Evolutionary conservation across 92 coral and sea anemone genomes (phyloP).

Genomic region (Plumapathes pennacea): DNA sequence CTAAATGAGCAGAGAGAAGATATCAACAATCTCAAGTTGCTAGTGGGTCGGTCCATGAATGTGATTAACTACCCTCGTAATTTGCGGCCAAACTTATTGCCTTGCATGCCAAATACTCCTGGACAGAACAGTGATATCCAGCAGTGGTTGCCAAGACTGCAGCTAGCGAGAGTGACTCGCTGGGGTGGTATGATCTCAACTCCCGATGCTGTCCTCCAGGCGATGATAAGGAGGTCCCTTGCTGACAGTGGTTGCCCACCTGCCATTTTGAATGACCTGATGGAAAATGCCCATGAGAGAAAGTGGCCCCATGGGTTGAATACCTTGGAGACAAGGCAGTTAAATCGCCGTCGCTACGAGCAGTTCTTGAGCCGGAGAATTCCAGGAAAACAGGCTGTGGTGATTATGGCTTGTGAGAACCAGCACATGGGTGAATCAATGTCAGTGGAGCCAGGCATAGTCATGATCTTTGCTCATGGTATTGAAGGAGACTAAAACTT

Average conservation of each 20-base stretch:
- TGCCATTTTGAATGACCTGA: conserved; percentile 72
- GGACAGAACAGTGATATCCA: conserved; percentile 60
- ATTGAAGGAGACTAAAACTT: conserved; percentile 51
- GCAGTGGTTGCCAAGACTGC: conserved; percentile 67
- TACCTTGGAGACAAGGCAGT: conserved; percentile 89
- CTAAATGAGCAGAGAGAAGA: conserved; percentile 86
- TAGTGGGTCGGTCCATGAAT: conserved; percentile 84
- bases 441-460: conserved; percentile 88
- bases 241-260: conserved; percentile 92
- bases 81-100: too few relatives aligned
- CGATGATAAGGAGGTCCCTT: conserved; percentile 77
- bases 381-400: conserved; percentile 94
- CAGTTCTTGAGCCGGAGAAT: conserved; percentile 88
- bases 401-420: conserved; percentile 91
- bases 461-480: conserved; percentile 98
- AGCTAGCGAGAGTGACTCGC: conserved; percentile 83
- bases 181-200: conserved; percentile 99
- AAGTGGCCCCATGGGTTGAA: conserved; percentile 93
- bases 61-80: conserved; percentile 74
- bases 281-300: conserved; percentile 97
- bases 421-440: conserved; percentile 95
- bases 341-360: conserved; percentile 87
- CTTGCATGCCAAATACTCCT: conserved; percentile 50
- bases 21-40: conserved; percentile 79
- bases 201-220: conserved; percentile 90